These are phyloP conservation scores for Lithobius niger DNA, from an alignment of 1,140 invertebrate species.

Conservation along the genomic window DNA sequence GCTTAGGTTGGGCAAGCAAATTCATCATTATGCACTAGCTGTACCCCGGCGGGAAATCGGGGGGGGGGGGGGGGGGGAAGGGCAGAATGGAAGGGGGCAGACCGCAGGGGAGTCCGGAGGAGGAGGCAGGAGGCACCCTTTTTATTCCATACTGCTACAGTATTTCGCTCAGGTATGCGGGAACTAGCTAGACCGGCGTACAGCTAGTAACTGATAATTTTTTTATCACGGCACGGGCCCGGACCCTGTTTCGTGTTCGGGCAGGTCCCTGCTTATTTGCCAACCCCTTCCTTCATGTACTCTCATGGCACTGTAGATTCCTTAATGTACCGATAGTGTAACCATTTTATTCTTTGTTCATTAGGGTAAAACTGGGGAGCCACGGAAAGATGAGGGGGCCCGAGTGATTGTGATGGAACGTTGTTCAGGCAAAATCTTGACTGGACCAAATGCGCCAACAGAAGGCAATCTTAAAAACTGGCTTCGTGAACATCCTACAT, in stretches of 20 bases:
- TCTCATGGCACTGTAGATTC: neutral
- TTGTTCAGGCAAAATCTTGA: conserved; percentile 55
- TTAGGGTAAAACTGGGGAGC: neutral
- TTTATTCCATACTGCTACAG: too few species aligned
- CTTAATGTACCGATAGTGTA: neutral
- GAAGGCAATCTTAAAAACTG: conserved; percentile 59
- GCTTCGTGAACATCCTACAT: conserved; percentile 73
- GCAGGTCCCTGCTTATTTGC: neutral
- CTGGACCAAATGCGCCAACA: conserved; percentile 58
- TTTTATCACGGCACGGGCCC: neutral
- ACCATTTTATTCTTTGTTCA: neutral
- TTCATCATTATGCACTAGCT: too few species aligned
- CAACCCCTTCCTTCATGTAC: neutral
- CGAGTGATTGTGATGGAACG: conserved; percentile 61
- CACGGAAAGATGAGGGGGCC: conserved; percentile 6
- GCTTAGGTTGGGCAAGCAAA: too few species aligned
- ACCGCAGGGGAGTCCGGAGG: too few species aligned
- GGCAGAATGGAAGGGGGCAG: too few species aligned
- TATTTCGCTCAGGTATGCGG: too few species aligned
- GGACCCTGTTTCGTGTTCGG: neutral
- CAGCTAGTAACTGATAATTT: neutral
- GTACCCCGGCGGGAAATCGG: too few species aligned
- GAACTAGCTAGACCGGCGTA: neutral
- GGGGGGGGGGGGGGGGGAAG: too few species aligned
- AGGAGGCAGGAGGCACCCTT: too few species aligned